Base-by-base conservation (phyloP, 1,140 invertebrate species). In the Lasaia peninsularis region DNA sequence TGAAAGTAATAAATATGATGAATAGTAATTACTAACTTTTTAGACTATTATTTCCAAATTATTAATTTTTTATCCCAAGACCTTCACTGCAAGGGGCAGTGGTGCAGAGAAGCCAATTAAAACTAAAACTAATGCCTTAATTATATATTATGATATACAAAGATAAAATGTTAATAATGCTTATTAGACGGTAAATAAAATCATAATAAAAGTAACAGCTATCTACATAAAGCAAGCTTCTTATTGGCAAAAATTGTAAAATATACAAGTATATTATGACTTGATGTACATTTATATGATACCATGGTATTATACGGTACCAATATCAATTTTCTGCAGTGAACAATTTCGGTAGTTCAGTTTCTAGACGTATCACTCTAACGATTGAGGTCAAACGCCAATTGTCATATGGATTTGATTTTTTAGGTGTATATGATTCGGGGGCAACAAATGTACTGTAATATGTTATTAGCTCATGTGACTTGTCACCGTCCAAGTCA, bases 401-500 rank as follows among this genome's bases (percentile, higher is more conserved):
- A 52, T 89, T 79, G 24, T 84, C 74, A 56, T 82, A 75, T 65
- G 87, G 84, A 68, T 86, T 84, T n/a, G 75, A 69, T 3, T 76
- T 88, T 34, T 90, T 86, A 52, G 85, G 71, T 59, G 65, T 69
- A 65, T 89, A 86, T 14, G 72, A 63, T 20, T 91, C 88, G n/a
- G 83, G 82, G 12, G 82, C 78, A 11, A 90, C 74, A 76, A 92
- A 94, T 4, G 91, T 93, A 60, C 92, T 93, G 55, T 90, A 91
- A 73, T 94, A 95, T 44, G 92, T 94, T 31, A 96, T 93, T 14
- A 96, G 71, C 88, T 96, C 94, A 73, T 93, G 92, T 1, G 92
- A 92, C 31, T 92, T 91, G 79, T 96, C 94, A 52, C 91, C 89
- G 78, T 95, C 93, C 8, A 95, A 84, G 80, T 95, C 94, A 2